Base-by-base conservation (phyloP, 2,797 vertebrate genomes). In the Mormyrus hasselquistii region DNA sequence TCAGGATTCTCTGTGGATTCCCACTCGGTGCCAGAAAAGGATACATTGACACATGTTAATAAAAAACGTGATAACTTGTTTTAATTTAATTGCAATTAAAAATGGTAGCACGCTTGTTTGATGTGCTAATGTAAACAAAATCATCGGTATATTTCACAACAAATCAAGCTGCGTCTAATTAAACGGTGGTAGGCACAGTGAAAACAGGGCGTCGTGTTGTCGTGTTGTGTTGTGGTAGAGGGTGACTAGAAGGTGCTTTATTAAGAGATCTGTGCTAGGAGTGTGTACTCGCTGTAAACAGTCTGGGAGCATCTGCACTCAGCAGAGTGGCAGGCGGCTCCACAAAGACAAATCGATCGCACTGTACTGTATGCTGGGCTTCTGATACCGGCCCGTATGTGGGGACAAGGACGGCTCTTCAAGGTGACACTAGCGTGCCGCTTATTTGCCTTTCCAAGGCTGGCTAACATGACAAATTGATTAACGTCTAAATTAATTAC, bases 401-500 rank as follows among this genome's bases (percentile, higher is more conserved):
- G 16, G 52, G 52, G 50, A 44, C 16, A 52, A 76, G n/a, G 38
- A 65, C 79, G 38, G 29, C 53, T 83, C 86, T 90, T 57, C 85
- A 86, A 57, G 85, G 85, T 86, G 85, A 91, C 52, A n/a, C 85
- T 2, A 19, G 16, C 5, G 29, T 10, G 52, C 25, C 2, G 52
- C 25, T 50, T 85, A 52, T 85, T 85, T 52, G 49, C 82, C 44
- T 49, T 84, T 49, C 41, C n/a, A 2, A 29, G 49, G 82, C 82
- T 25, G 82, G 47, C n/a, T 52, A 29, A 86, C 25, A 86, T 90
- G 91, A 90, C 88, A 91, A 88, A 87, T 91, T 90, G 91, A 93
- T 92, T 90, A 90, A 90, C 88, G 89, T 90, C 88, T 90, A 86
- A 91, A 91, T 92, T 91, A 90, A 89, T 91, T 84, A 89, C 87